Evolutionary conservation across 1,140 invertebrate species (phyloP).

Genomic region (Pogonomyrmex barbatus): DNA sequence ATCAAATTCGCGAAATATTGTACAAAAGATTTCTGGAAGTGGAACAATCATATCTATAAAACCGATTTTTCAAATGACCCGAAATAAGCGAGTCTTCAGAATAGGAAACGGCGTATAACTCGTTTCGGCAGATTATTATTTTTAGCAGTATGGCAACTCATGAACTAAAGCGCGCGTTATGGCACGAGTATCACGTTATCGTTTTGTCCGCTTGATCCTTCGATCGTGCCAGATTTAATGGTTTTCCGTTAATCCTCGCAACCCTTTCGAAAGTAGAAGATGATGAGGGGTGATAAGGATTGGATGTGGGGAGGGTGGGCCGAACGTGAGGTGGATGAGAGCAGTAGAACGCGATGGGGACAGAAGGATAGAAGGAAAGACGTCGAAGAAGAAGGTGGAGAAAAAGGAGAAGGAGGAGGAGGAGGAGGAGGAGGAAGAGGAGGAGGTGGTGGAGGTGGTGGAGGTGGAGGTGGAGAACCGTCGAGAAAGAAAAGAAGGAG

Average conservation of each 20-base stretch:
- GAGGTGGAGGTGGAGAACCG: constrained; percentile 48
- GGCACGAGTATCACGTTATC: constrained; percentile 64
- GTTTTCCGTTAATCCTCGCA: constrained; percentile 72
- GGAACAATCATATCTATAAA: not conserved
- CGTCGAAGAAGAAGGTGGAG: constrained; percentile 47
- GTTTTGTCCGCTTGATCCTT: constrained; percentile 63
- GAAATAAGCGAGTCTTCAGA: constrained; percentile 2
- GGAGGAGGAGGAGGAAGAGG: constrained; percentile 39
- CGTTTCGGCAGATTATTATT: constrained; percentile 42
- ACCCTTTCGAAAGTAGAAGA: constrained; percentile 70
- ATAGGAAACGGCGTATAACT: constrained; percentile 22
- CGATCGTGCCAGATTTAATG: constrained; percentile 73
- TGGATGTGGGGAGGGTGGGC: not conserved
- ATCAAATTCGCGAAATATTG: not conserved
- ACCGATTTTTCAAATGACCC: not conserved
- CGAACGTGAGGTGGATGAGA: constrained; percentile 24
- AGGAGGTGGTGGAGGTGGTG: constrained; percentile 4
- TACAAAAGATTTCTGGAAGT: not conserved
- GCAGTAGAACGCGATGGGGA: constrained; percentile 46
- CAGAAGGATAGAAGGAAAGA: constrained; percentile 63
- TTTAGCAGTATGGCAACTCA: constrained; percentile 27
- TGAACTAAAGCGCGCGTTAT: constrained; percentile 37
- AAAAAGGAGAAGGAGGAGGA: constrained; percentile 40
- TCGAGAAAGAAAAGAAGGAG: constrained; percentile 71
- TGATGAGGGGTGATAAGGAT: constrained; percentile 44